Conservation (phyloP, 2,113 vertebrate genomes). For the Acrocephalus kingi region DNA sequence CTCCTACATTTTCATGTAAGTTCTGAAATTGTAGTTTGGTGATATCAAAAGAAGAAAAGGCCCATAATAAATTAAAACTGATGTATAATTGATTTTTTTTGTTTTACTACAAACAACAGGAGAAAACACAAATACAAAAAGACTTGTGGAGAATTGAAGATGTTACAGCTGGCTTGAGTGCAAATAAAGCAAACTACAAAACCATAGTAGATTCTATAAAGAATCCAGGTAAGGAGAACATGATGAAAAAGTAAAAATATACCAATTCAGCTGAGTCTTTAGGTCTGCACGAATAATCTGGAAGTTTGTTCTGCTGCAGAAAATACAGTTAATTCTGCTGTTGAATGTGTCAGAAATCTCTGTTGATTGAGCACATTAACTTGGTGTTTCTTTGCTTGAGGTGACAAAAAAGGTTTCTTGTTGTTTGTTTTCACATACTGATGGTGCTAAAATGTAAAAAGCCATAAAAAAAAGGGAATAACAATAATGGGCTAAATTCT, state of each 20-base stretch:
- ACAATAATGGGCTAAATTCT: neutral
- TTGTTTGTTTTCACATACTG: neutral
- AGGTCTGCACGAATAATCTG: neutral
- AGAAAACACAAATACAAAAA: slow-evolving; percentile 92
- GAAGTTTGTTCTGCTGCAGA: neutral
- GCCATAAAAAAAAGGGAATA: neutral
- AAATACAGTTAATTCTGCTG: neutral
- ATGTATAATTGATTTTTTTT: neutral
- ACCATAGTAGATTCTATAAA: slow-evolving; percentile 92
- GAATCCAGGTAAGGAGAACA: slow-evolving; percentile 85
- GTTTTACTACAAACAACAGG: slow-evolving; percentile 70
- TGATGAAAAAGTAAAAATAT: neutral
- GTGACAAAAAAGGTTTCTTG: neutral
- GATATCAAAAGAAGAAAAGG: neutral
- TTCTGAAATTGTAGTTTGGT: neutral
- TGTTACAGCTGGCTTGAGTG: slow-evolving; percentile 92
- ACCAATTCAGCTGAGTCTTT: neutral
- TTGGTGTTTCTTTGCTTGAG: neutral
- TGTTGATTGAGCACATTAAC: neutral
- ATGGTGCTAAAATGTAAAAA: neutral
- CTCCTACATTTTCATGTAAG: neutral
- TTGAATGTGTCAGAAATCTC: neutral
- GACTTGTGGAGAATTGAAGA: slow-evolving; percentile 98
- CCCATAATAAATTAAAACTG: neutral
- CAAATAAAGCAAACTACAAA: slow-evolving; percentile 93